Percentiles rank a stretch among this genome's conserved stretches.
Conservation (phyloP, 2,888 invertebrate genomes). For the Cyrtodaria siliqua region DNA sequence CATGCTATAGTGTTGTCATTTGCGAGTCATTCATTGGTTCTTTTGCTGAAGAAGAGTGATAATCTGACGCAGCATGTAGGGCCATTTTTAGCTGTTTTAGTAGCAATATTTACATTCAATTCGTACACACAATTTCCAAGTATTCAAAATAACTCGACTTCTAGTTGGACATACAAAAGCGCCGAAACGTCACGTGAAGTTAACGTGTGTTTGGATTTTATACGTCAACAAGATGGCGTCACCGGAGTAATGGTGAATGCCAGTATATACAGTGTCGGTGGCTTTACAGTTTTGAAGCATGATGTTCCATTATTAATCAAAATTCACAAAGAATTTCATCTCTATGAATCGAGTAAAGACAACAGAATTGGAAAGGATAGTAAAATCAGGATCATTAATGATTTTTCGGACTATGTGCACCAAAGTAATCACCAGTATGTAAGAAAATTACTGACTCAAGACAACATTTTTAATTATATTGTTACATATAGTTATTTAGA, state of each 20-base stretch:
- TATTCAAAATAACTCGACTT: slow-evolving; percentile 1
- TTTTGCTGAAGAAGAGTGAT: background rate
- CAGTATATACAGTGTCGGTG: slow-evolving; percentile 68
- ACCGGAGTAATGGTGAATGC: slow-evolving; percentile 74
- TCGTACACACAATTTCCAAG: slow-evolving; percentile 50
- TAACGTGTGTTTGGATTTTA: slow-evolving; percentile 70
- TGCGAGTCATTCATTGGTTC: slow-evolving; percentile 35
- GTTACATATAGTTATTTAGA: slow-evolving; percentile 7
- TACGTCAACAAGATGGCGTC: slow-evolving; percentile 68
- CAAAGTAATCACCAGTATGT: slow-evolving; percentile 51
- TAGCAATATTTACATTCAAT: slow-evolving; percentile 18
- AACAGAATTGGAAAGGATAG: slow-evolving; percentile 21
- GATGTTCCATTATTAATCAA: slow-evolving; percentile 73
- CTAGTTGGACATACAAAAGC: slow-evolving; percentile 55
- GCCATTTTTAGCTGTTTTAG: background rate
- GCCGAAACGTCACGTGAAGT: slow-evolving; percentile 64
- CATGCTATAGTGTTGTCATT: slow-evolving; percentile 43
- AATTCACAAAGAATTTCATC: slow-evolving; percentile 70
- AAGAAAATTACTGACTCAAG: slow-evolving; percentile 23
- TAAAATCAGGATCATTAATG: slow-evolving; percentile 45
- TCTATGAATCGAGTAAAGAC: slow-evolving; percentile 33
- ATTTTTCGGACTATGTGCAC: slow-evolving; percentile 59
- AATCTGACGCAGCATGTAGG: background rate
- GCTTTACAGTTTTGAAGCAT: slow-evolving; percentile 68
- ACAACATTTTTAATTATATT: slow-evolving; percentile 50